Conservation (phyloP, 2,888 invertebrate species). For the Erebia ligea region DNA sequence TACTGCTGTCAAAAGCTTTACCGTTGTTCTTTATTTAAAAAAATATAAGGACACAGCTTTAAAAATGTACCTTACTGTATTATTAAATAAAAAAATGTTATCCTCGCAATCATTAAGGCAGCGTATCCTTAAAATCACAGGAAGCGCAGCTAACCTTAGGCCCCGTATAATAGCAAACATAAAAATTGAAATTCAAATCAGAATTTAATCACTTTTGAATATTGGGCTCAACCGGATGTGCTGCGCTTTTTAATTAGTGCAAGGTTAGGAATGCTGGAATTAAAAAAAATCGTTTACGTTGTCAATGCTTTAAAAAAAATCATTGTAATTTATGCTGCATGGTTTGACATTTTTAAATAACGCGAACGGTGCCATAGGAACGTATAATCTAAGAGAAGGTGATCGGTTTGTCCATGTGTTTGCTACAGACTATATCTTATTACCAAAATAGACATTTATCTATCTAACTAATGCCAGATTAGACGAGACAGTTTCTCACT, state of each 20-base stretch:
- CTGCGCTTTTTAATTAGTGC: conserved; percentile 74
- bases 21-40: conserved; percentile 42
- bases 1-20: conserved; percentile 49
- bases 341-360: conserved; percentile 25
- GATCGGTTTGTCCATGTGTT: not conserved
- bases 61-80: conserved; percentile 46
- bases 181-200: conserved; percentile 73
- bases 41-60: conserved; percentile 45
- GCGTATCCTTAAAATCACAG: conserved; percentile 63
- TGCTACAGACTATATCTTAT: not conserved
- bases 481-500: too few species aligned
- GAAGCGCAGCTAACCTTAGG: conserved; percentile 67
- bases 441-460: not conserved
- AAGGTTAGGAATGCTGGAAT: conserved; percentile 58
- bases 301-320: conserved; percentile 45
- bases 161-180: conserved; percentile 61
- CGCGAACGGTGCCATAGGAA: conserved; percentile 22
- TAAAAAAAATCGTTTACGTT: conserved; percentile 38
- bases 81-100: conserved; percentile 57
- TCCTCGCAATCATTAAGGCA: conserved; percentile 47
- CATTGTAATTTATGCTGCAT: conserved; percentile 29
- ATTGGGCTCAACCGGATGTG: conserved; percentile 70
- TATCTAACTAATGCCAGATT: too few species aligned
- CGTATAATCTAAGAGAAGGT: conserved; percentile 4
- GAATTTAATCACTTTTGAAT: conserved; percentile 68